Evolutionary conservation across 2,888 invertebrate genomes (phyloP), one percentile per base, ranked within the genome.

Genomic region (Drosophila prostipennis): DNA sequence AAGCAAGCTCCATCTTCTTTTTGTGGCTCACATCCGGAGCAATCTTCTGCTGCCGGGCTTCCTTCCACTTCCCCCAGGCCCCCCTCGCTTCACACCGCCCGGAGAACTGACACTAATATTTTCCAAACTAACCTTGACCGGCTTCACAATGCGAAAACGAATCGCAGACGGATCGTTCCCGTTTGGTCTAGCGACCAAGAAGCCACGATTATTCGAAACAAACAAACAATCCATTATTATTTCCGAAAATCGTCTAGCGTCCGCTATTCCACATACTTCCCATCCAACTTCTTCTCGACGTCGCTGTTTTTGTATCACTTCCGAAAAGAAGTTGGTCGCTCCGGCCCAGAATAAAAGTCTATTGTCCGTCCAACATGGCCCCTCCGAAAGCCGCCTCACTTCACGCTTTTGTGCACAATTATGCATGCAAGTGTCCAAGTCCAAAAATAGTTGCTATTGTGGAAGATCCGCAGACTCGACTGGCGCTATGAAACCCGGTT

Each of bases 81-180:
- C 8, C 26, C 53, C 19, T 42, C 19, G 19, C 42, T 19, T n/a
- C 11, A n/a, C 34, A 13, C 40, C 26, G 26, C 37, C 26, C 13
- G 13, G 39, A 32, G 53, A 53, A 51, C 69, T 87, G 77, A 78
- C 80, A 76, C 78, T 76, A 79, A 75, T 88, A 78, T 87, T 79
- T 72, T 69, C 78, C 72, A 89, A 76, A 89, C 78, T 89, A 83
- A 90, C 89, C 89, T 89, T 89, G 90, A 89, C 90, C 90, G 88
- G 79, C 83, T 80, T 89, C 72, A 77, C 75, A 83, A 84, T 84
- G 76, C 65, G 68, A 74, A 69, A 73, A 65, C 70, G 59, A 68
- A 78, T 72, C 65, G 67, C 70, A 81, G 73, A 84, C 73, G 59
- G 36, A 29, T 68, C 74, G 89, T 74, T 71, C 80, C 74, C 74